These are phyloP conservation scores for Platysteira castanea DNA, from an alignment of 2,113 vertebrate species.

Conservation along the genomic window DNA sequence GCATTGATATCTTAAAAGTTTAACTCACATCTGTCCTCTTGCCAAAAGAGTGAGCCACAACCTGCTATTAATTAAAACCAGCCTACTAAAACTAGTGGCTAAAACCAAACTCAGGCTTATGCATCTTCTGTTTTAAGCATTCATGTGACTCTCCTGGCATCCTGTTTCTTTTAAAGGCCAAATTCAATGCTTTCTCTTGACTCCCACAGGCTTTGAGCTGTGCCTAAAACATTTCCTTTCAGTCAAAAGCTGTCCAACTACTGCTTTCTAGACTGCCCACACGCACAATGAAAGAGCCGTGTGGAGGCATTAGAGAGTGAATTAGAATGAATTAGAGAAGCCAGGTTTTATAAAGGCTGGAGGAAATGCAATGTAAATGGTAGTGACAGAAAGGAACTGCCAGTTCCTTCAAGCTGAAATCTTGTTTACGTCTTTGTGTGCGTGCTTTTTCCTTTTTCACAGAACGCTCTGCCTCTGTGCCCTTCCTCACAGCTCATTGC, in stretches of 20 bases:
- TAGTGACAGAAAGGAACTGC: constrained; percentile 37
- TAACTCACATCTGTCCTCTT: neutral
- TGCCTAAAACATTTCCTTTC: constrained; percentile 14
- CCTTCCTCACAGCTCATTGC: neutral
- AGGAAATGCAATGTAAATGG: constrained; percentile 29
- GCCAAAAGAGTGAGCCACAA: neutral
- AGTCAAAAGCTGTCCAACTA: neutral
- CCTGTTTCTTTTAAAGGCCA: neutral
- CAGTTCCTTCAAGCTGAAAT: constrained; percentile 39
- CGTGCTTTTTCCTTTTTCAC: neutral
- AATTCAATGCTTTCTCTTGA: constrained; percentile 13
- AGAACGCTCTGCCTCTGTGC: neutral
- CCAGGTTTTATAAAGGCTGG: constrained; percentile 40
- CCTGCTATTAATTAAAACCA: neutral
- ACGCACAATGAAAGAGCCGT: neutral
- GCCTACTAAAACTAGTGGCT: neutral
- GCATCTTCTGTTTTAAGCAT: neutral
- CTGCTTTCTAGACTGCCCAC: neutral
- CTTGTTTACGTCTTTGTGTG: neutral
- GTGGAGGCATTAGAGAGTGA: constrained; percentile 8
- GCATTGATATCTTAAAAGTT: neutral
- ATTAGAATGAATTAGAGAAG: constrained; percentile 37
- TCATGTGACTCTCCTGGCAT: constrained; percentile 15
- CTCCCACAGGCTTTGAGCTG: constrained; percentile 18
- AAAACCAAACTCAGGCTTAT: neutral